phyloP scores from a whole-genome alignment of 2,797 vertebrate species.

The Falco columbarius region DNA sequence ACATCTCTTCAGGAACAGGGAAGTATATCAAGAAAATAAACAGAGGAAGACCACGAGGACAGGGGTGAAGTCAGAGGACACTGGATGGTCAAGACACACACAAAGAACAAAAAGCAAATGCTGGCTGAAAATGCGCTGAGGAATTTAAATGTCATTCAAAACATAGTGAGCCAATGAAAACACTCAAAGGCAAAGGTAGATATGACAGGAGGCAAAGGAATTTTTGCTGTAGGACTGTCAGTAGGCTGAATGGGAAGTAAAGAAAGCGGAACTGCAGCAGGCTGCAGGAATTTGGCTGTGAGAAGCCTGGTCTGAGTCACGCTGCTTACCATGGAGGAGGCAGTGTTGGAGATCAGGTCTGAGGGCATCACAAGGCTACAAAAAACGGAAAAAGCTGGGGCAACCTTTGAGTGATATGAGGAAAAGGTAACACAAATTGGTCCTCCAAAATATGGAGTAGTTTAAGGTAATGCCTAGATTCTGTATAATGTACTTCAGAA shows the following conservation, averaged over 20 bases:
- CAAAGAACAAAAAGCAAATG: not conserved
- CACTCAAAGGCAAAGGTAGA: not conserved
- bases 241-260: not conserved
- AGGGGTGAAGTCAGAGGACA: not conserved
- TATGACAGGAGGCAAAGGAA: not conserved
- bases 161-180: not conserved
- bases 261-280: not conserved
- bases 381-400: not conserved
- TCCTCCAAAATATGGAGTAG: not conserved
- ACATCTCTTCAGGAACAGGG: not conserved
- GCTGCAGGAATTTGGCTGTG: not conserved
- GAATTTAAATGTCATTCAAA: not conserved
- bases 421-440: not conserved
- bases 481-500: not conserved
- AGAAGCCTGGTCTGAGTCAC: not conserved
- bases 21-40: conserved; percentile 11
- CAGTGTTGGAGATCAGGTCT: not conserved
- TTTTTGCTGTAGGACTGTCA: not conserved
- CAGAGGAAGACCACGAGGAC: not conserved
- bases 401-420: not conserved
- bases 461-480: not conserved
- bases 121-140: not conserved
- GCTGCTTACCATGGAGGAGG: not conserved
- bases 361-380: not conserved
- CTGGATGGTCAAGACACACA: not conserved